Evolutionary conservation across 1,140 invertebrate species (phyloP), one percentile per base, ranked within the genome.

Genomic region (Wiebesia pumilae): DNA sequence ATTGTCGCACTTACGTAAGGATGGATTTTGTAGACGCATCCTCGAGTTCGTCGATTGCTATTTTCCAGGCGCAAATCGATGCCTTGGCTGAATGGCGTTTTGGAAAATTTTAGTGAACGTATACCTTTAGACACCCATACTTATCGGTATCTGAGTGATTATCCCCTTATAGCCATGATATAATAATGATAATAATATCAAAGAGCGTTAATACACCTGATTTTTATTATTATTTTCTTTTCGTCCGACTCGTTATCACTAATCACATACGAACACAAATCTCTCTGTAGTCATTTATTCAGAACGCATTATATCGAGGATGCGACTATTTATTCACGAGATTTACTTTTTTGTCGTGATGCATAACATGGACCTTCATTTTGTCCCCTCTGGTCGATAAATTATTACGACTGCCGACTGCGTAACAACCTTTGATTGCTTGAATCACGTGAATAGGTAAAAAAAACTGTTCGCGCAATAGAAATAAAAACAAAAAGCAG

Each of bases 221-320:
- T 65, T 85, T 80, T 85, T 62, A 80, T 85, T 85, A 62, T 81
- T 78, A 62, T 58, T 80, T 85, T 21, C 47, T 81, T 47, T 73
- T 81, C 30, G 24, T 21, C 47, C 51, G 10, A 2, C 0, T 6
- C 21, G n/a, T 14, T 69, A 30, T 14, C 58, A 54, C 47, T 80
- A 84, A 78, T 62, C 62, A 47, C 24, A 33, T n/a, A 69, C 24
- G 33, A 27, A n/a, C 30, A 58, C 12, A 14, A 35, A 27, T 43
- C 24, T 24, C 30, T 54, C 83, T 83, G 83, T 12, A 12, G 43
- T 90, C 88, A 90, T 88, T 88, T 87, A 87, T 83, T 80, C 51
- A 71, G 54, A 62, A 54, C 65, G 58, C 4, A 77, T 33, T 35
- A 80, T 62, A 47, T 51, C 40, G 27, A 51, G 12, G 35, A 4